Evolutionary conservation across 2,113 vertebrate species (phyloP).

Genomic region (Lontra canadensis): DNA sequence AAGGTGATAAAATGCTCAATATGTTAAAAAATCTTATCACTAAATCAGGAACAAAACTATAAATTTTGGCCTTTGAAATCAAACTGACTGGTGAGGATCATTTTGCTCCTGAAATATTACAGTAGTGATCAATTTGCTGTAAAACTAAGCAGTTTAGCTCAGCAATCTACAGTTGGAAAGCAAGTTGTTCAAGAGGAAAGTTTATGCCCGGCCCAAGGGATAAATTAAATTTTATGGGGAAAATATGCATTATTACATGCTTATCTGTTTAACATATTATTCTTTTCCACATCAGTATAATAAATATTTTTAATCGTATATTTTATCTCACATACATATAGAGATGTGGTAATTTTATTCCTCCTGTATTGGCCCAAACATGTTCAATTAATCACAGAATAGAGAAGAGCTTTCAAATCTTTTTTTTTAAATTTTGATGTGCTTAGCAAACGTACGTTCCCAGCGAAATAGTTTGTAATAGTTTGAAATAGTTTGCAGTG

Average conservation of each 20-base stretch:
- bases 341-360: slow-evolving; percentile 81
- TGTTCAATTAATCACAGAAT: slow-evolving; percentile 81
- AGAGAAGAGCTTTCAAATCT: slow-evolving; percentile 77
- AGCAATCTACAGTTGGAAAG: slow-evolving; percentile 86
- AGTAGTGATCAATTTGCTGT: slow-evolving; percentile 88
- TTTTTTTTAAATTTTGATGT: slow-evolving; percentile 66
- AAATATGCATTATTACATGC: slow-evolving; percentile 87
- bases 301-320: slow-evolving; percentile 88
- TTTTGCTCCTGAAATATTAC: slow-evolving; percentile 89
- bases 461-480: slow-evolving; percentile 30
- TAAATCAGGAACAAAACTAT: slow-evolving; percentile 86
- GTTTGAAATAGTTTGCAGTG: slow-evolving; percentile 43
- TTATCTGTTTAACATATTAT: slow-evolving; percentile 88
- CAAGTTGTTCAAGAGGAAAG: slow-evolving; percentile 85
- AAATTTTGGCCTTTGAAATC: slow-evolving; percentile 87
- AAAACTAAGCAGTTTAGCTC: slow-evolving; percentile 86
- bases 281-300: slow-evolving; percentile 84
- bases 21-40: slow-evolving; percentile 87
- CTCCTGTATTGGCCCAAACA: slow-evolving; percentile 72
- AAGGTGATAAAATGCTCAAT: slow-evolving; percentile 86
- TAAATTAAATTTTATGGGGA: slow-evolving; percentile 88
- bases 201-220: slow-evolving; percentile 85
- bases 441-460: slow-evolving; percentile 61
- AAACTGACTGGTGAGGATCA: slow-evolving; percentile 87
- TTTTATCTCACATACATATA: slow-evolving; percentile 82